Evolutionary conservation across 2,113 vertebrate species (phyloP).

Genomic region (Gallinago undulata): DNA sequence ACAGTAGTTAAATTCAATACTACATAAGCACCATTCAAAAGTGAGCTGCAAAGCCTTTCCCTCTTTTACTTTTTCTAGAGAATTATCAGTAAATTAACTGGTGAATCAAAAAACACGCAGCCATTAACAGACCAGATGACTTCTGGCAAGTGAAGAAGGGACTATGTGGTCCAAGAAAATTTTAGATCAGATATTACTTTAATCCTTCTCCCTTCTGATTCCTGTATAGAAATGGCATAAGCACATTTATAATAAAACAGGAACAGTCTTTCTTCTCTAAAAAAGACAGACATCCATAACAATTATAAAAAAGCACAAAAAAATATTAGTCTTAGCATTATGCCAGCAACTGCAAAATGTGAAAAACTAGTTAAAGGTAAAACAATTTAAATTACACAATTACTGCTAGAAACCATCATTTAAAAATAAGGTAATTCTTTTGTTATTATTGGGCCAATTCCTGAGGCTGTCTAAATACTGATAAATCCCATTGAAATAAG

Average conservation of each 20-base stretch:
- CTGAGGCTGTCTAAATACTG: slow-evolving; percentile 15
- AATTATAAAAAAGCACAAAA: slow-evolving; percentile 21
- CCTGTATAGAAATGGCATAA: not conserved
- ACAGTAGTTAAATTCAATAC: not conserved
- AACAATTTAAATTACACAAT: not conserved
- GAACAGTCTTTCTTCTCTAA: not conserved
- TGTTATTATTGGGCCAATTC: not conserved
- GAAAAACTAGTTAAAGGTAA: not conserved
- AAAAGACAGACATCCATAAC: not conserved
- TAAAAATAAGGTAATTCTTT: not conserved
- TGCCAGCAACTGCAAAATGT: not conserved
- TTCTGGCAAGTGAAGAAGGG: not conserved
- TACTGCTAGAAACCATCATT: not conserved
- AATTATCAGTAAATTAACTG: not conserved
- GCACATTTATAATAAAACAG: not conserved
- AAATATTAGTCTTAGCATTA: slow-evolving; percentile 32
- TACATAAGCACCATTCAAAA: not conserved
- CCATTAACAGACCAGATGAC: not conserved
- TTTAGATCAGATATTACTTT: not conserved
- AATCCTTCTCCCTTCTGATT: not conserved
- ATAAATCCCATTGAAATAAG: not conserved
- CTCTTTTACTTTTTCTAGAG: not conserved
- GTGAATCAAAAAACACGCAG: not conserved
- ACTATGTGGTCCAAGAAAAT: not conserved
- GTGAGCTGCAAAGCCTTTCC: not conserved